These are phyloP conservation scores for Picus viridis DNA, from an alignment of 2,797 vertebrate genomes.

Conservation along the genomic window DNA sequence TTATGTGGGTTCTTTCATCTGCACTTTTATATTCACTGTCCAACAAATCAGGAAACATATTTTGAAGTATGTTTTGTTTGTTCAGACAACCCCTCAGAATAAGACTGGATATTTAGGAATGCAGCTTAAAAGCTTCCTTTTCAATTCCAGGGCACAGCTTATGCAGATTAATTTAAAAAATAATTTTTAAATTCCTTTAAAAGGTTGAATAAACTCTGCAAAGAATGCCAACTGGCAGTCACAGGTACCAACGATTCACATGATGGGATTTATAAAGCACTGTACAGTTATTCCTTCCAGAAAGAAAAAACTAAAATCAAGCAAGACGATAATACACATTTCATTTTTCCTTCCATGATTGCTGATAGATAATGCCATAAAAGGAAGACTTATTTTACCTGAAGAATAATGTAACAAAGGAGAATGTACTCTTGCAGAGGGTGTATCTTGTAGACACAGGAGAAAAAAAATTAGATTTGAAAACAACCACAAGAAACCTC, in stretches of 20 bases:
- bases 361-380: not conserved
- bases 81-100: not conserved
- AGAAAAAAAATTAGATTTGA: not conserved
- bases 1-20: not conserved
- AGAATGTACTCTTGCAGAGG: not conserved
- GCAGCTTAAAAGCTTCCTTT: not conserved
- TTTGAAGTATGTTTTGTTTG: not conserved
- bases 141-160: conserved; percentile 2
- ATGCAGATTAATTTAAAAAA: not conserved
- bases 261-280: conserved; percentile 50
- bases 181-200: not conserved
- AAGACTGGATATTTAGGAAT: not conserved
- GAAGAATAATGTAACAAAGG: not conserved
- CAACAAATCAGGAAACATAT: not conserved
- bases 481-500: not conserved
- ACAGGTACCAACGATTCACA: conserved; percentile 24
- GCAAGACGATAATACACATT: conserved; percentile 2
- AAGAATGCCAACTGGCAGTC: conserved; percentile 52
- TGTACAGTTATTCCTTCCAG: conserved; percentile 32
- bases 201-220: conserved; percentile 56
- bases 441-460: not conserved
- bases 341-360: not conserved
- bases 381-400: not conserved
- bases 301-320: not conserved
- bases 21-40: not conserved